These are phyloP conservation scores for Pomacea canaliculata DNA, from an alignment of 2,888 invertebrate species.

Conservation along the genomic window DNA sequence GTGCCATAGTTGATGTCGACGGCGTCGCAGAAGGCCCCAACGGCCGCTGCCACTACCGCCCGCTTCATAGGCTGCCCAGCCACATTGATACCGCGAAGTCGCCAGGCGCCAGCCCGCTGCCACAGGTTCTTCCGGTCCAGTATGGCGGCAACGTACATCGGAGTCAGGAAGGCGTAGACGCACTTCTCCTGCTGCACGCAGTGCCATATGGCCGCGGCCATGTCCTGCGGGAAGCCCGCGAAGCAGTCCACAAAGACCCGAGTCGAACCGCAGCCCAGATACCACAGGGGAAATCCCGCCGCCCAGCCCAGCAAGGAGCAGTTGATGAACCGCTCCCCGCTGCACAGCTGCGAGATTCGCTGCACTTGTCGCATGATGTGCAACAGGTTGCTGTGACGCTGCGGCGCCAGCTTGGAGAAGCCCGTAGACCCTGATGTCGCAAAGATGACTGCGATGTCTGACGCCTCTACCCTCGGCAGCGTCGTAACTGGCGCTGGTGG, in stretches of 20 bases:
- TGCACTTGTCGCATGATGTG: constrained; percentile 27
- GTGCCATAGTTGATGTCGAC: constrained; percentile 35
- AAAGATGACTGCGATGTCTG: constrained; percentile 30
- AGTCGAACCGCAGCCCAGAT: constrained; percentile 31
- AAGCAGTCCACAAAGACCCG: constrained; percentile 31
- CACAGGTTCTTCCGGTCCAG: constrained; percentile 22
- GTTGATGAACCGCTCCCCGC: constrained; percentile 28
- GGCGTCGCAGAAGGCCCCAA: constrained; percentile 26
- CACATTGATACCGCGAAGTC: background rate
- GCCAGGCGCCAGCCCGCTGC: constrained; percentile 18
- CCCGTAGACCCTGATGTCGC: constrained; percentile 39
- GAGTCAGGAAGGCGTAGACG: constrained; percentile 25
- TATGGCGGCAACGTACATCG: constrained; percentile 27
- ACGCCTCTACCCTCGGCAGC: constrained; percentile 17
- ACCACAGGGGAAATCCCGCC: constrained; percentile 36
- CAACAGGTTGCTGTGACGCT: constrained; percentile 27
- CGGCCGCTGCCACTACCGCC: constrained; percentile 5
- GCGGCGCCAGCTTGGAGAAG: constrained; percentile 35
- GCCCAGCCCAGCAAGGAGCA: constrained; percentile 35
- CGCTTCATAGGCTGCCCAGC: constrained; percentile 30
- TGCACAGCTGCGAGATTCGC: constrained; percentile 16
- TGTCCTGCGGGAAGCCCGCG: constrained; percentile 19
- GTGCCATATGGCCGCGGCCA: constrained; percentile 22
- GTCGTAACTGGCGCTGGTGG: background rate
- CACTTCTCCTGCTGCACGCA: constrained; percentile 30